These are phyloP conservation scores for Oryzias woworae DNA, from an alignment of 2,113 vertebrate genomes.

Conservation along the genomic window DNA sequence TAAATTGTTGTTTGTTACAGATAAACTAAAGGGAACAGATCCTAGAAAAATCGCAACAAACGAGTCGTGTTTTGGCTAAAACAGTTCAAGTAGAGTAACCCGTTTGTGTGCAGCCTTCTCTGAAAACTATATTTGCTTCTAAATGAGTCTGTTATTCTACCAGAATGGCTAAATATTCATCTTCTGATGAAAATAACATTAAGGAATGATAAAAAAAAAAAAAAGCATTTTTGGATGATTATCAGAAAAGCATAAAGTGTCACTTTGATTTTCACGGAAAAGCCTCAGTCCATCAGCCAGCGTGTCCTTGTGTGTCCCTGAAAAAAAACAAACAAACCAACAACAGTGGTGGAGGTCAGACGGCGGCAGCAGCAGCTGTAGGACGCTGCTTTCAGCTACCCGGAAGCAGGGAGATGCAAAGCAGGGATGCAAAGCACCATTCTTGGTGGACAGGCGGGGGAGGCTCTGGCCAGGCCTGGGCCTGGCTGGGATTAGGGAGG, in stretches of 20 bases:
- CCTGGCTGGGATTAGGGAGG: constrained; percentile 47
- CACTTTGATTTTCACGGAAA: constrained; percentile 27
- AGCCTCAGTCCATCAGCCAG: constrained; percentile 32
- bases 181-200: neutral
- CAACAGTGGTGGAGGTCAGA: constrained; percentile 23
- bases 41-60: neutral
- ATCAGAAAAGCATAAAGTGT: constrained; percentile 4
- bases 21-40: too few species aligned
- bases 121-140: neutral
- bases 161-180: neutral
- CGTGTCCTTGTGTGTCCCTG: constrained; percentile 48
- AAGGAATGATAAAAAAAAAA: neutral
- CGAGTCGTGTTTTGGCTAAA: neutral
- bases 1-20: too few species aligned
- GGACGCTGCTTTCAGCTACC: constrained; percentile 58
- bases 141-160: constrained; percentile 2
- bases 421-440: constrained; percentile 33
- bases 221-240: neutral
- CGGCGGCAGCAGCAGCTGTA: constrained; percentile 10
- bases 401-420: constrained; percentile 47
- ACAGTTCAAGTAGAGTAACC: neutral
- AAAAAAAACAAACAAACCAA: neutral
- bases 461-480: constrained; percentile 45
- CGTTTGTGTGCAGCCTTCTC: neutral
- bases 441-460: constrained; percentile 53